phyloP scores from a whole-genome alignment of 1,140 invertebrate genomes.

The Mya arenaria region DNA sequence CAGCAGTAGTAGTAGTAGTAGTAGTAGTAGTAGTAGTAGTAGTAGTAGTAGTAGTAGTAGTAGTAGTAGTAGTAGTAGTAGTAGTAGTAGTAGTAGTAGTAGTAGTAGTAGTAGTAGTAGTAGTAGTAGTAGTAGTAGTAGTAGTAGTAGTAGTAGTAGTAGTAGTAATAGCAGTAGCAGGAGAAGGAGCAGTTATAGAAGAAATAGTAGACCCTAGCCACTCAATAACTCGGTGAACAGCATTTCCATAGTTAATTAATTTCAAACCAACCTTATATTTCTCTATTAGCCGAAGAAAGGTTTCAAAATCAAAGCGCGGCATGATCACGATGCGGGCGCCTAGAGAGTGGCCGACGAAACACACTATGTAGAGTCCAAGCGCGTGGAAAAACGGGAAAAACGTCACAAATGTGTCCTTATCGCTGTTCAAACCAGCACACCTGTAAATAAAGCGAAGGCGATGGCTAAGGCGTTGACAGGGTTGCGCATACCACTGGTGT shows the following conservation, averaged over 20 bases:
- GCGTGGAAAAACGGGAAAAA: slow-evolving; percentile 1
- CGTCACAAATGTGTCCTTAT: neutral
- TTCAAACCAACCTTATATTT: slow-evolving; percentile 19
- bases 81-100: slow-evolving; percentile 32
- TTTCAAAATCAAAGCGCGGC: neutral
- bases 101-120: slow-evolving; percentile 46
- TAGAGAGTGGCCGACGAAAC: neutral
- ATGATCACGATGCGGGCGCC: neutral
- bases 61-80: slow-evolving; percentile 37
- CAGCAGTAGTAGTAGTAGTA: slow-evolving; percentile 16
- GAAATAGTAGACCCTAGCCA: neutral
- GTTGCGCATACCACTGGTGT: no score
- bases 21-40: slow-evolving; percentile 43
- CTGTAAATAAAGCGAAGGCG: neutral
- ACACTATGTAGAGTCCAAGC: neutral
- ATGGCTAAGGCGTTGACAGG: no score
- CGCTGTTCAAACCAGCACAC: neutral
- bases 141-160: slow-evolving; percentile 19
- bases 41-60: slow-evolving; percentile 44
- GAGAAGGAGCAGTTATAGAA: neutral
- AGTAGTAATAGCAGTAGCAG: slow-evolving; percentile 28
- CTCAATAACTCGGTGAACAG: no score
- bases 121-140: slow-evolving; percentile 38
- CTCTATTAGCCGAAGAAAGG: neutral
- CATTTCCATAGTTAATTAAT: no score